Conservation (phyloP, 2,797 vertebrate genomes). For the Leptatherina wallacei region DNA sequence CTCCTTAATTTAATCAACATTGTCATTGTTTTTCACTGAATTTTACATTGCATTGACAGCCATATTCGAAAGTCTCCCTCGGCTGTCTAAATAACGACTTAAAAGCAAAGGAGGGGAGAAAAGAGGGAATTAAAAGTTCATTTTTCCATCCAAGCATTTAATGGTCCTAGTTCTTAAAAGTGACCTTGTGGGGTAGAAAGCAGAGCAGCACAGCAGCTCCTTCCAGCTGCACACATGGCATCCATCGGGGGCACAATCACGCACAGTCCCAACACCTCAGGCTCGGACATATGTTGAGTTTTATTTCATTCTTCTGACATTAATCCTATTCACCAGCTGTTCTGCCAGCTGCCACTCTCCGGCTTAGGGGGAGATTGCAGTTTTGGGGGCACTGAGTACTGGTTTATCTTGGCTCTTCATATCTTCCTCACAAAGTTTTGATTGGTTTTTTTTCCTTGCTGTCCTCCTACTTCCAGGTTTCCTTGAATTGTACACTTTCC, state of each 20-base stretch:
- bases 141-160: slow-evolving; percentile 90
- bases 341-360: slow-evolving; percentile 99
- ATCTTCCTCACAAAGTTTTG: slow-evolving; percentile 82
- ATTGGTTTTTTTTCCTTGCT: slow-evolving; percentile 73
- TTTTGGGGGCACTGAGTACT: slow-evolving; percentile 92
- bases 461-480: slow-evolving; percentile 69
- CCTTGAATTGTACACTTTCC: slow-evolving; percentile 57
- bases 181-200: slow-evolving; percentile 96
- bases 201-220: slow-evolving; percentile 89
- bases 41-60: slow-evolving; percentile 45
- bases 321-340: slow-evolving; percentile 99
- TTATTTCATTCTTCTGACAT: slow-evolving; percentile 99
- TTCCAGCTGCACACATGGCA: slow-evolving; percentile 99
- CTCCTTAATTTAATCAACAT: slow-evolving; percentile 40
- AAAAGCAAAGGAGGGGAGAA: slow-evolving; percentile 73
- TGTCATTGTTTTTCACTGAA: slow-evolving; percentile 41
- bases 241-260: slow-evolving; percentile 98
- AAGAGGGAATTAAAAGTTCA: slow-evolving; percentile 84
- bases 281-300: slow-evolving; percentile 99
- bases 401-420: slow-evolving; percentile 88
- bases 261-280: slow-evolving; percentile 97
- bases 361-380: slow-evolving; percentile 96
- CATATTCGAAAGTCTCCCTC: slow-evolving; percentile 41
- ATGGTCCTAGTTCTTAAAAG: slow-evolving; percentile 92
- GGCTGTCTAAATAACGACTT: slow-evolving; percentile 43